Evolutionary conservation across 64 coral and sea anemone genomes (phyloP).

Genomic region (Pachyseris speciosa): DNA sequence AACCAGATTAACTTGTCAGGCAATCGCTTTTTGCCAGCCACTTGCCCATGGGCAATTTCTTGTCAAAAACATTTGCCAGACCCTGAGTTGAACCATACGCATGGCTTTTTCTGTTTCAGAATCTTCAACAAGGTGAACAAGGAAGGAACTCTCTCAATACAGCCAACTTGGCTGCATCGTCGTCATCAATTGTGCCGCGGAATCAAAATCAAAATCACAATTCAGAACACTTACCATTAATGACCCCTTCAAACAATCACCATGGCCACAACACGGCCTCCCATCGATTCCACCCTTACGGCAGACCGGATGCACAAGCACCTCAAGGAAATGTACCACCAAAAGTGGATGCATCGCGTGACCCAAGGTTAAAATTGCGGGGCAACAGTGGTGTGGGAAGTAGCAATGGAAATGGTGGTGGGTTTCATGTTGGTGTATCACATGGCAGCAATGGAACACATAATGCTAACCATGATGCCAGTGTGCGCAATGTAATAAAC

Average conservation of each 20-base stretch:
- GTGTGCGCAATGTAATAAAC: conserved; percentile 89
- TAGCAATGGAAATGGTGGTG: conserved; percentile 54
- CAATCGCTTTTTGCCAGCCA: too few species aligned
- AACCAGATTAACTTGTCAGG: too few species aligned
- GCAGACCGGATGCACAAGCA: conserved; percentile 42
- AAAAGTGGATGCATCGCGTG: conserved; percentile 74
- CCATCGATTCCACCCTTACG: conserved; percentile 93
- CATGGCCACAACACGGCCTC: conserved; percentile 4
- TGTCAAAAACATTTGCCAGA: too few species aligned
- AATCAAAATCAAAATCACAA: conserved; percentile 45
- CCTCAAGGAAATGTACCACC: conserved; percentile 11
- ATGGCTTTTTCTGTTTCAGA: conserved; percentile 4
- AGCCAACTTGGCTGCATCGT: conserved; percentile 4
- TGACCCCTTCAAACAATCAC: conserved; percentile 53
- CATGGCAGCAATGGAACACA: conserved; percentile 50
- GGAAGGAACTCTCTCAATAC: conserved; percentile 46
- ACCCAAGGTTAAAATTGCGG: conserved; percentile 81
- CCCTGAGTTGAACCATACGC: too few species aligned
- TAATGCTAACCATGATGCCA: conserved; percentile 17
- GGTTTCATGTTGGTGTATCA: neutral
- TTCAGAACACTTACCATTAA: conserved; percentile 26
- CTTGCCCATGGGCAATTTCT: too few species aligned
- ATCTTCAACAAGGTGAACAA: conserved; percentile 50
- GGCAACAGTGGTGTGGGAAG: conserved; percentile 41
- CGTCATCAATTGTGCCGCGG: neutral